phyloP scores from a whole-genome alignment of 2,888 invertebrate genomes.

The Rhabditoides inermis region DNA sequence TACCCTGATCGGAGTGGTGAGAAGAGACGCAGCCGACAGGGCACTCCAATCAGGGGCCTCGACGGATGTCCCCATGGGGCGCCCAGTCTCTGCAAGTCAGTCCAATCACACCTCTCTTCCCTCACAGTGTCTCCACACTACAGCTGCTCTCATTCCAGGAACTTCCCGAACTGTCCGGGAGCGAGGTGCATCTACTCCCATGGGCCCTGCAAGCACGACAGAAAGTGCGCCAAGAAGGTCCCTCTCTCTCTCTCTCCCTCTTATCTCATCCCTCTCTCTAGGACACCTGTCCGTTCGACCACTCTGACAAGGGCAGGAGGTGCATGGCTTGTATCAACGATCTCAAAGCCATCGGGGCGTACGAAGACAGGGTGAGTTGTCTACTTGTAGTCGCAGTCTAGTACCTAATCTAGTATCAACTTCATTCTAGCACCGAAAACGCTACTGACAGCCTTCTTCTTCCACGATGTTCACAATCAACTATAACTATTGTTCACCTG shows the following conservation, averaged over 20 bases:
- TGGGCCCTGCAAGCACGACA: slow-evolving; percentile 15
- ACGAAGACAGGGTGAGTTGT: no score
- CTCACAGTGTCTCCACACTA: not conserved
- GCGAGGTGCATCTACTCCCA: slow-evolving; percentile 25
- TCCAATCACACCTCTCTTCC: not conserved
- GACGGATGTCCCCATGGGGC: slow-evolving; percentile 27
- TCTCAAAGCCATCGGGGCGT: no score
- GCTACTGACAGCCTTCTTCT: no score
- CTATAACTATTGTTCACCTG: no score
- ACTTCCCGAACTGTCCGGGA: slow-evolving; percentile 26
- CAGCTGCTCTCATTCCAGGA: slow-evolving; percentile 8
- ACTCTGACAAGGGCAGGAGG: slow-evolving; percentile 16
- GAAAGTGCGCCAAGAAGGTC: slow-evolving; percentile 4
- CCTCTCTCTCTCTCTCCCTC: not conserved
- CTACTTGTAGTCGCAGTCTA: no score
- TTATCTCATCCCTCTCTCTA: slow-evolving; percentile 1
- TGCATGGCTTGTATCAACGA: slow-evolving; percentile 28
- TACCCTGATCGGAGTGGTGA: no score
- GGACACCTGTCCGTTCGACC: slow-evolving; percentile 23
- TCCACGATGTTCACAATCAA: no score
- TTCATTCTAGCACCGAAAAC: no score
- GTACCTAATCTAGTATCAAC: no score
- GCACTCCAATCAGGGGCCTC: no score
- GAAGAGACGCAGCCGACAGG: no score
- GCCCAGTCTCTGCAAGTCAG: slow-evolving; percentile 22